Conservation (phyloP, 2,888 invertebrate species). For the Tortrix viridana region DNA sequence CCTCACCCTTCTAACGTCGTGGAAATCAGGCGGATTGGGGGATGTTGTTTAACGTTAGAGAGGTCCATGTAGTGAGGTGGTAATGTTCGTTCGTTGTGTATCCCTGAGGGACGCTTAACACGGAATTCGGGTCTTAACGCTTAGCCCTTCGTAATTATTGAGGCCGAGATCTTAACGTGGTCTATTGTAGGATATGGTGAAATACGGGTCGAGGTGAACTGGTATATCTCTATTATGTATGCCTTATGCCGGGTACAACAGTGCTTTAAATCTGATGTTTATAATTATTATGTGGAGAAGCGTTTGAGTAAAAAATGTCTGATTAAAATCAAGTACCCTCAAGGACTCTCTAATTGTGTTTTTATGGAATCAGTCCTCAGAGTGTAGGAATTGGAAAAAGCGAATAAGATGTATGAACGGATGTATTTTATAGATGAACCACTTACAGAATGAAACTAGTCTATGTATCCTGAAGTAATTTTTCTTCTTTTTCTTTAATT, state of each 20-base stretch:
- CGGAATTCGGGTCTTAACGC: conserved; percentile 72
- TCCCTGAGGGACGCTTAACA: conserved; percentile 75
- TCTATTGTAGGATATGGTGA: conserved; percentile 36
- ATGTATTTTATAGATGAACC: too few species aligned
- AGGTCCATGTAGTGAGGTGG: conserved; percentile 70
- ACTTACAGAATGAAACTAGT: too few species aligned
- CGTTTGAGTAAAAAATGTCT: not conserved
- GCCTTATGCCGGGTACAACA: conserved; percentile 4
- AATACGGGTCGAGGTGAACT: conserved; percentile 29
- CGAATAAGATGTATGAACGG: too few species aligned
- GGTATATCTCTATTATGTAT: conserved; percentile 26
- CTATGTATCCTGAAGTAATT: too few species aligned
- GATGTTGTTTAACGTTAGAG: conserved; percentile 44
- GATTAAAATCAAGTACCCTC: too few species aligned
- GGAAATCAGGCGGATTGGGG: conserved; percentile 39
- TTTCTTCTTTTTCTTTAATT: too few species aligned
- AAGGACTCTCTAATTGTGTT: too few species aligned
- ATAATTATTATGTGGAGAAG: not conserved
- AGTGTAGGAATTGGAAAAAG: too few species aligned
- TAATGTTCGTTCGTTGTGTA: conserved; percentile 64
- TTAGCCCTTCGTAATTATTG: conserved; percentile 76
- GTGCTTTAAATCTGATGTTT: not conserved
- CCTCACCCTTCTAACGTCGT: conserved; percentile 39
- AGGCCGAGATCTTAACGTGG: conserved; percentile 54
- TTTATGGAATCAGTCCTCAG: too few species aligned